Evolutionary conservation across 2,888 invertebrate species (phyloP).

Genomic region (Dioctria rufipes): DNA sequence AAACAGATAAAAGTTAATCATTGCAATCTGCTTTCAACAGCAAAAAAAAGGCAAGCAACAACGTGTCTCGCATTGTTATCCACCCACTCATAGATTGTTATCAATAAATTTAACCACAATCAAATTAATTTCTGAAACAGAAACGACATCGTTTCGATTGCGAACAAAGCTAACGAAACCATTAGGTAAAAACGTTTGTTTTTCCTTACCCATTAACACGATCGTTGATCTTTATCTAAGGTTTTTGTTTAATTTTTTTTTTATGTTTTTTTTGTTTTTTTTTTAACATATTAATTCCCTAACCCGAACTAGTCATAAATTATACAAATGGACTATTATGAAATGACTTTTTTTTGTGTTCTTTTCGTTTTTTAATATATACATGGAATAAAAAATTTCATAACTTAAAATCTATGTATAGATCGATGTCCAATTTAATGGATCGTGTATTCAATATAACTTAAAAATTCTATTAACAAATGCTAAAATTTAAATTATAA

Average conservation of each 20-base stretch:
- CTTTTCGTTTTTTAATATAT: too few species aligned
- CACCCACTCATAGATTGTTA: constrained; percentile 21
- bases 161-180: constrained; percentile 23
- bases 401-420: background rate
- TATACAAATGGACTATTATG: constrained; percentile 29
- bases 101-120: constrained; percentile 39
- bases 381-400: constrained; percentile 28
- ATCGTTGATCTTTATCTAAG: constrained; percentile 39
- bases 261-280: too few species aligned
- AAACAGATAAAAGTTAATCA: constrained; percentile 38
- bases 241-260: background rate
- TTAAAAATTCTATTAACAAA: background rate
- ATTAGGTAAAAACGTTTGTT: constrained; percentile 40
- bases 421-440: background rate
- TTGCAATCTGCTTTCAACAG: constrained; percentile 16
- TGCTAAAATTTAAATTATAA: too few species aligned
- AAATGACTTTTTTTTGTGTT: background rate
- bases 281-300: background rate
- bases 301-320: constrained; percentile 11
- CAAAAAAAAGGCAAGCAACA: background rate
- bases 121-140: constrained; percentile 37
- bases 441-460: background rate
- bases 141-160: constrained; percentile 16
- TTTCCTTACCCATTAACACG: constrained; percentile 41
- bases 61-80: constrained; percentile 24